These are phyloP conservation scores for Onychomys torridus DNA, from an alignment of 2,797 vertebrate genomes.

Conservation along the genomic window DNA sequence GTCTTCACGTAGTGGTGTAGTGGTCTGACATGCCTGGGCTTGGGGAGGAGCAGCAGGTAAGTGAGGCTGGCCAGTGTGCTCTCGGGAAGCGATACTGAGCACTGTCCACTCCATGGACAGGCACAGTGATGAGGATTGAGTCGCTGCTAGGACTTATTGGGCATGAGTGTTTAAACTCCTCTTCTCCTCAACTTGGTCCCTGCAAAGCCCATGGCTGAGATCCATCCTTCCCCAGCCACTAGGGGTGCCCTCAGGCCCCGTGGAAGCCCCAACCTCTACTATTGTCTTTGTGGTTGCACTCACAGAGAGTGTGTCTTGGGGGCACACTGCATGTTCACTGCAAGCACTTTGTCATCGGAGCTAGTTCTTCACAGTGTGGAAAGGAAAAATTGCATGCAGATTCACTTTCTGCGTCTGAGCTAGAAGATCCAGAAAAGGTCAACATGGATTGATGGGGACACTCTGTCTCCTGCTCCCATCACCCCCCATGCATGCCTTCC, in stretches of 20 bases:
- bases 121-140: neutral
- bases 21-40: neutral
- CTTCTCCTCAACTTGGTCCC: neutral
- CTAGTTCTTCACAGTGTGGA: neutral
- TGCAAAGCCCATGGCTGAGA: neutral
- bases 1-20: neutral
- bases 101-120: neutral
- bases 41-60: neutral
- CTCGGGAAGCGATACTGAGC: neutral
- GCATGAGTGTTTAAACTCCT: neutral
- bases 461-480: no score
- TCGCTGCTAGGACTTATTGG: neutral
- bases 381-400: neutral
- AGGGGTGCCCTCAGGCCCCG: neutral
- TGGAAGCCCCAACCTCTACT: no score
- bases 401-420: neutral
- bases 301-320: accelerated
- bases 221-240: neutral
- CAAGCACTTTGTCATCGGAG: neutral
- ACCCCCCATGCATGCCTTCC: neutral
- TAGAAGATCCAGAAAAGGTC: neutral
- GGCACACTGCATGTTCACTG: neutral
- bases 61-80: neutral
- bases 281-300: neutral
- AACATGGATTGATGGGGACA: neutral